Base-by-base conservation (phyloP, 2,888 invertebrate genomes). In the Clivina fossor region DNA sequence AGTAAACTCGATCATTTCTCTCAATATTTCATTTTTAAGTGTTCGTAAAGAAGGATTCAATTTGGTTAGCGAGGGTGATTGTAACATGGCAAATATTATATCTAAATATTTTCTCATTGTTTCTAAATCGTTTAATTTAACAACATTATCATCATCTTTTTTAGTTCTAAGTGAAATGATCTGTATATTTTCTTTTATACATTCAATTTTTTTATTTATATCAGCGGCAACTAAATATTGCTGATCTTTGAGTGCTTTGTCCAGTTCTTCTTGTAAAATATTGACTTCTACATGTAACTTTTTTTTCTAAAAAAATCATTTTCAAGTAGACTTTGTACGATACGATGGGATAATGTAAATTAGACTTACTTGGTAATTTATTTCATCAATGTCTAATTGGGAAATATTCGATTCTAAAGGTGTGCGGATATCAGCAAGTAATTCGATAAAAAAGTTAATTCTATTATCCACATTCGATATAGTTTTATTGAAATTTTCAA, bases 391-490 rank as follows among this genome's bases (percentile, higher is more conserved):
- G 20, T 41, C 41, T 15, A 32, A 13, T 15, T 28, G 32, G 22
- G 20, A 32, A 18, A 43, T 3, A 33, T 32, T 32, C 15, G 51
- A 11, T 9, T 24, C 15, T 7, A 51, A 33, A 15, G 51, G 51
- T 18, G 22, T 32, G 8, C 51, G n/a, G 24, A 51, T 51, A 51
- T 51, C 51, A 9, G 41, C 28, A 15, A 51, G 32, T 4, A 51
- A 22, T 43, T 51, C 51, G 9, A 30, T 43, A 13, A 51, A 20
- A 24, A 41, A 51, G n/a, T 30, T 26, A n/a, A 51, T 38, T 20
- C 51, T 30, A n/a, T 15, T 9, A 24, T 51, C 43, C 11, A 33
- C 41, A 43, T 43, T 43, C 11, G 51, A 33, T 19, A 51, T 51
- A 7, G 33, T 9, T 20, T 32, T 13, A 18, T 51, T 9, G 13